phyloP scores from a whole-genome alignment of 2,888 invertebrate genomes.

The Drosophila mercatorum region DNA sequence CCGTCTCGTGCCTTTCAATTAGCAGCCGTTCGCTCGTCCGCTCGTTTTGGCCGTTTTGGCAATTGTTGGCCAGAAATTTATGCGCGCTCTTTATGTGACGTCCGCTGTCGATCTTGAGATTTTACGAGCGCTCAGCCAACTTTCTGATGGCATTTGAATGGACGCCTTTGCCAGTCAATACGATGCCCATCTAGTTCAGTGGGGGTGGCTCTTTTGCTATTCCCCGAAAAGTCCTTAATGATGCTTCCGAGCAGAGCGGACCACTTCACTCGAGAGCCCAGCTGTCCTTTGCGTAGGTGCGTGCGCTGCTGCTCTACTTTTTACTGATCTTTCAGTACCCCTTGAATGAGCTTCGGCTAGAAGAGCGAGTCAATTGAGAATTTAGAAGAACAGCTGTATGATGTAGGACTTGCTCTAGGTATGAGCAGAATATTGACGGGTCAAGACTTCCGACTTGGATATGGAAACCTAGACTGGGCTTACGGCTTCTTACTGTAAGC shows the following conservation, averaged over 20 bases:
- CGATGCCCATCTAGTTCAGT: slow-evolving; percentile 13
- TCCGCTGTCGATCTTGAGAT: slow-evolving; percentile 69
- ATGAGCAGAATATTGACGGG: too few species aligned
- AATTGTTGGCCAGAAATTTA: slow-evolving; percentile 74
- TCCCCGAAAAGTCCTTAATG: slow-evolving; percentile 16
- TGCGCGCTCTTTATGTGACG: slow-evolving; percentile 59
- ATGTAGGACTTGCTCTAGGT: background rate
- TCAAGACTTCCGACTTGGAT: too few species aligned
- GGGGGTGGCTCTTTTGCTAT: slow-evolving; percentile 4
- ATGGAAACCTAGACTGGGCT: too few species aligned
- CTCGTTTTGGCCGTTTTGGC: slow-evolving; percentile 18
- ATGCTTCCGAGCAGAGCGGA: slow-evolving; percentile 23
- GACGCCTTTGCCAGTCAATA: slow-evolving; percentile 21
- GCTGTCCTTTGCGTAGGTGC: slow-evolving; percentile 16
- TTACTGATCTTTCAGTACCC: background rate
- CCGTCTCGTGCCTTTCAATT: slow-evolving; percentile 71
- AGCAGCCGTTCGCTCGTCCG: slow-evolving; percentile 67
- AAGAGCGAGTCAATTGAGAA: background rate
- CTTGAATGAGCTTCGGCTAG: background rate
- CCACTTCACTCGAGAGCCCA: slow-evolving; percentile 35
- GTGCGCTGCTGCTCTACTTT: background rate
- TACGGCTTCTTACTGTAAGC: background rate
- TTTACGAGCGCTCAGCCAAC: slow-evolving; percentile 63
- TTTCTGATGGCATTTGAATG: slow-evolving; percentile 45
- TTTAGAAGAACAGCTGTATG: background rate